A percentile compares a stretch with the other conserved stretches of the same genome.
Evolutionary conservation across 2,797 vertebrate genomes (phyloP).

Genomic region (Phataginus tricuspis): DNA sequence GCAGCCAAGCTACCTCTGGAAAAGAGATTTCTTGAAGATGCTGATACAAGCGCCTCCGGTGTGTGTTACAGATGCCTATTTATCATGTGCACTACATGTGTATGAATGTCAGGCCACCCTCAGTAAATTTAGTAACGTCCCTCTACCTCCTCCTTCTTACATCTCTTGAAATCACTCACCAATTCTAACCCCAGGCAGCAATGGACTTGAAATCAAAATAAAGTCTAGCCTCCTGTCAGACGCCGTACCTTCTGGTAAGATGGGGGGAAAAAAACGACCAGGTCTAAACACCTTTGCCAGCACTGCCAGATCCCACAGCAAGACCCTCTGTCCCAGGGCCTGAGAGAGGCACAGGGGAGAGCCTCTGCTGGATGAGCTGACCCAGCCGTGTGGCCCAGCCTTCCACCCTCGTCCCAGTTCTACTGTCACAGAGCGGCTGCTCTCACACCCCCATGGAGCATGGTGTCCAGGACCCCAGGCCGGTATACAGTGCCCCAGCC

Average conservation of each 20-base stretch:
- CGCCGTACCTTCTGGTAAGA: neutral
- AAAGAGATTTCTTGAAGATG: constrained; percentile 57
- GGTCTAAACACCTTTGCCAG: neutral
- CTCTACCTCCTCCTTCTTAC: neutral
- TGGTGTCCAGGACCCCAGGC: neutral
- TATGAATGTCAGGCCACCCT: neutral
- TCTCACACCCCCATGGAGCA: no score
- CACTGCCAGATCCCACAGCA: neutral
- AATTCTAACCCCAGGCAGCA: constrained; percentile 5
- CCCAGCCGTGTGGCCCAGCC: neutral
- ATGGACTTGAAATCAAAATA: constrained; percentile 36
- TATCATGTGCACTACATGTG: neutral
- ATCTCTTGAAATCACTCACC: constrained; percentile 27
- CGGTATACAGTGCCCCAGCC: neutral
- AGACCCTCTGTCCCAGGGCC: neutral
- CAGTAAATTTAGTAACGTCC: neutral
- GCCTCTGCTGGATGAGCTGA: neutral
- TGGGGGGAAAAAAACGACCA: neutral
- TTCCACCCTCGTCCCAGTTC: neutral
- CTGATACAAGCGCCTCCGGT: neutral
- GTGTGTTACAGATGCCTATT: neutral
- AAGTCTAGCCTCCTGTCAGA: neutral
- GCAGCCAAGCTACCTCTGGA: constrained; percentile 64
- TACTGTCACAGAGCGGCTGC: neutral
- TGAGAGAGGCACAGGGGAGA: neutral